These are phyloP conservation scores for Oceanodroma leucorhoa DNA, from an alignment of 2,797 vertebrate species.

Conservation along the genomic window DNA sequence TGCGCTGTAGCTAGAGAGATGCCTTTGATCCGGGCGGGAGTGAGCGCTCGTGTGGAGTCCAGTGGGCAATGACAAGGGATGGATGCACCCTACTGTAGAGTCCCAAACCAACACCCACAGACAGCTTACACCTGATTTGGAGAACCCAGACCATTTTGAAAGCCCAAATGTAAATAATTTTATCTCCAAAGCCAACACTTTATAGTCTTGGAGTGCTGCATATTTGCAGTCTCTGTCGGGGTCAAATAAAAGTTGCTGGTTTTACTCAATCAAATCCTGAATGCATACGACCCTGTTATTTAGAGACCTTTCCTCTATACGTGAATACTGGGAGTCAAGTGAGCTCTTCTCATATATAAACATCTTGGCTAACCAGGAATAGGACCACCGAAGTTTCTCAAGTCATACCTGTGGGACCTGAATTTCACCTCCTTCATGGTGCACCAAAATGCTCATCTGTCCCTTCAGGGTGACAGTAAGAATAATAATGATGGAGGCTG, in stretches of 20 bases:
- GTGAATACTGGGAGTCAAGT: accelerated
- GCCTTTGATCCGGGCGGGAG: accelerated
- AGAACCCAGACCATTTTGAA: not conserved
- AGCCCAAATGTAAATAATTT: not conserved
- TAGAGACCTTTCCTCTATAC: accelerated
- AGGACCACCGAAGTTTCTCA: not conserved
- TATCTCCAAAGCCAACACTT: not conserved
- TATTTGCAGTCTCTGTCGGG: not conserved
- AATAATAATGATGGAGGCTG: accelerated
- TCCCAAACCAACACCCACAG: not conserved
- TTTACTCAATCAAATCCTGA: not conserved
- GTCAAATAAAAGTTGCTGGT: not conserved
- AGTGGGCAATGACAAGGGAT: not conserved
- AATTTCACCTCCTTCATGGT: not conserved
- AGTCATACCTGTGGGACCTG: not conserved
- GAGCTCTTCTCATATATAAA: not conserved
- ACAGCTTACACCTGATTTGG: not conserved
- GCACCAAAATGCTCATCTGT: not conserved
- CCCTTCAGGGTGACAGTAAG: accelerated
- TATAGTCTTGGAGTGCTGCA: not conserved
- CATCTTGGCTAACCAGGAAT: not conserved
- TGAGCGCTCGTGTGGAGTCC: accelerated
- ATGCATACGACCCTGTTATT: accelerated
- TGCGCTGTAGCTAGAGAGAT: not conserved
- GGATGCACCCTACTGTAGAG: not conserved